A percentile compares a stretch with the other conserved stretches of the same genome.
phyloP scores from a whole-genome alignment of 2,113 vertebrate genomes.

The Electrona antarctica region DNA sequence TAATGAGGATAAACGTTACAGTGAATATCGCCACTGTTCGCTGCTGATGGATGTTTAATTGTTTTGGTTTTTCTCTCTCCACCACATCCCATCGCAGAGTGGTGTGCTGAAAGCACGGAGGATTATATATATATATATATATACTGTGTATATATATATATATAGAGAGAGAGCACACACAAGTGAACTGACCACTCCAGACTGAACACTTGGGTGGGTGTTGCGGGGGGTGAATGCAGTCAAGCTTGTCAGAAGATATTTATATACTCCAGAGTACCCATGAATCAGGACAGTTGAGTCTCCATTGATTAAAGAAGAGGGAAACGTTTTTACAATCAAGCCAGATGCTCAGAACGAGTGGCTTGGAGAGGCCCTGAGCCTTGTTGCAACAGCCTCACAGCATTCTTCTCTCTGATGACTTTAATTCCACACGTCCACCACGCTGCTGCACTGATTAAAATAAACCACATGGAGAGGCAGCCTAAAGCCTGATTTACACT shows the following conservation, averaged over 20 bases:
- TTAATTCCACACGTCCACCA: conserved; percentile 27
- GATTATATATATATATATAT: conserved; percentile 47
- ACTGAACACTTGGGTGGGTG: conserved; percentile 11
- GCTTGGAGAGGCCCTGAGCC: conserved; percentile 54
- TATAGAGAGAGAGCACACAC: conserved; percentile 21
- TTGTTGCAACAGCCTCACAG: conserved; percentile 32
- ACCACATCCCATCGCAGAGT: conserved; percentile 16
- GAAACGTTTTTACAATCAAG: conserved; percentile 75
- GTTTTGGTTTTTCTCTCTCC: conserved; percentile 27
- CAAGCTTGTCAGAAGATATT: conserved; percentile 74
- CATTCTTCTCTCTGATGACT: conserved; percentile 24
- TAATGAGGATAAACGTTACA: conserved; percentile 63
- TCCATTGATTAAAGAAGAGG: conserved; percentile 81
- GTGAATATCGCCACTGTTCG: conserved; percentile 50
- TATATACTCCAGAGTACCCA: conserved; percentile 70
- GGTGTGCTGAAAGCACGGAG: conserved; percentile 52
- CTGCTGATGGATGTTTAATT: conserved; percentile 58
- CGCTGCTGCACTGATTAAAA: conserved; percentile 36
- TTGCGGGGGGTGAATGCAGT: conserved; percentile 37
- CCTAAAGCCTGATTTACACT: conserved; percentile 6
- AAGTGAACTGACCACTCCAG: conserved; percentile 15
- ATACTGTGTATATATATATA: too few species aligned
- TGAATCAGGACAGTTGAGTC: conserved; percentile 74
- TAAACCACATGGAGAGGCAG: conserved; percentile 14
- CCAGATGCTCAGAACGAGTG: conserved; percentile 66